These are phyloP conservation scores for Notoglanidium macrostoma DNA, from an alignment of 2,797 vertebrate species.

Conservation along the genomic window DNA sequence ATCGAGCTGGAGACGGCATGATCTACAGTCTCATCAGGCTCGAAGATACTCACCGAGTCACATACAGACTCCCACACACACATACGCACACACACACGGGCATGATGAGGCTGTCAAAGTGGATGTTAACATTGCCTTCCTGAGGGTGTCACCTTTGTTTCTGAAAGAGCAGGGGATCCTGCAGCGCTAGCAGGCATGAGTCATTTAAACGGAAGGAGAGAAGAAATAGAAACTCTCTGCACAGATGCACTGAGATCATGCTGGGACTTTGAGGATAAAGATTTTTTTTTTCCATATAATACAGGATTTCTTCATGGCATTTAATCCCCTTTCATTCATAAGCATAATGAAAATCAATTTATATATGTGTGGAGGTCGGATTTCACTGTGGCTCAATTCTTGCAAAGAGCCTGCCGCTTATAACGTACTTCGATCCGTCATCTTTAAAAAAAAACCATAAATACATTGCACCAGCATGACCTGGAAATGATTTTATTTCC, in stretches of 20 bases:
- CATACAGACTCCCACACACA: slow-evolving; percentile 26
- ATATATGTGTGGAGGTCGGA: background rate
- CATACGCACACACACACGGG: slow-evolving; percentile 11
- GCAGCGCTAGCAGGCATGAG: slow-evolving; percentile 32
- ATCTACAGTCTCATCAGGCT: slow-evolving; percentile 75
- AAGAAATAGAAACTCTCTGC: background rate
- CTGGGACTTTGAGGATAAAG: slow-evolving; percentile 16
- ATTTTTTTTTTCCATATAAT: background rate
- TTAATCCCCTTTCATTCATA: background rate
- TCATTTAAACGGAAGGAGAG: slow-evolving; percentile 24
- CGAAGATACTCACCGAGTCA: slow-evolving; percentile 60
- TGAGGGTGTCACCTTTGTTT: slow-evolving; percentile 44
- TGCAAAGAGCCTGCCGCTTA: background rate
- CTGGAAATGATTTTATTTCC: slow-evolving; percentile 11
- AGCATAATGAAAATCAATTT: slow-evolving; percentile 2
- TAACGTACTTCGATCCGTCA: background rate
- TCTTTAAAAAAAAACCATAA: slow-evolving; percentile 7
- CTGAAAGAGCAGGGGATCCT: slow-evolving; percentile 31
- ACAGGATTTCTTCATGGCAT: background rate
- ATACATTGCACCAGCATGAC: background rate
- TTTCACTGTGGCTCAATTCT: background rate
- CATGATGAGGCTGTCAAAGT: slow-evolving; percentile 42
- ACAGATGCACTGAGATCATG: background rate
- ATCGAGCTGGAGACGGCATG: slow-evolving; percentile 69
- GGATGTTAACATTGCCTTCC: slow-evolving; percentile 37